A percentile compares a stretch with the other conserved stretches of the same genome.
Conservation (phyloP, 2,797 vertebrate species). For the Crocodylus rhombifer region DNA sequence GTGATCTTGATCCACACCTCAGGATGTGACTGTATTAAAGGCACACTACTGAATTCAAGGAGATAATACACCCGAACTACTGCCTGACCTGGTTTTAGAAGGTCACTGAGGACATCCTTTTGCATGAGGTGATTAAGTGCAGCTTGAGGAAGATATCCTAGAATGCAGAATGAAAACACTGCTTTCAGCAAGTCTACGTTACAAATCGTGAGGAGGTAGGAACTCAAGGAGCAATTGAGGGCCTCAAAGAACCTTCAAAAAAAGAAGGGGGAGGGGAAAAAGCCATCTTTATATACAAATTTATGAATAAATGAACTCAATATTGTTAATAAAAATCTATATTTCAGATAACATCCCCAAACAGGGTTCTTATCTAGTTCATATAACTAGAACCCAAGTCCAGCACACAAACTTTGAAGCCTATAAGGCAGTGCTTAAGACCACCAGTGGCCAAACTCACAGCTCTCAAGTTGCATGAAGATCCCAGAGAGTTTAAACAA, state of each 20-base stretch:
- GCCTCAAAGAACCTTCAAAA: conserved; percentile 86
- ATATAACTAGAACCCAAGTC: neutral
- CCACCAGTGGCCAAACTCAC: too few species aligned
- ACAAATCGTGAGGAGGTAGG: conserved; percentile 83
- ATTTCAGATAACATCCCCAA: conserved; percentile 19
- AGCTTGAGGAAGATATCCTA: conserved; percentile 85
- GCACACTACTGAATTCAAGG: neutral
- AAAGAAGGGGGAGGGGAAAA: conserved; percentile 1
- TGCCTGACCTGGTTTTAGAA: conserved; percentile 78
- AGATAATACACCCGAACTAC: neutral
- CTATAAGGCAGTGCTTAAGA: neutral
- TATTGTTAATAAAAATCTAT: neutral
- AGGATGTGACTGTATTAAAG: neutral
- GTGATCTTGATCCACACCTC: neutral
- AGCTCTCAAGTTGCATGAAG: too few species aligned
- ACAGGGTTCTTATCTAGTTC: neutral
- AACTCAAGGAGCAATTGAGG: conserved; percentile 79
- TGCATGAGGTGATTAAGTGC: conserved; percentile 86
- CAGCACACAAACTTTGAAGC: neutral
- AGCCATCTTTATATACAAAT: conserved; percentile 39
- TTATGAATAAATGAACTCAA: neutral
- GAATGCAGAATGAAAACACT: conserved; percentile 81
- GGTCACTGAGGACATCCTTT: conserved; percentile 74
- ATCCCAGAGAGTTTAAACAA: too few species aligned
- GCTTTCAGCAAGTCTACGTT: conserved; percentile 80